Base-by-base conservation (phyloP, 2,797 vertebrate genomes). In the Mycteria americana region DNA sequence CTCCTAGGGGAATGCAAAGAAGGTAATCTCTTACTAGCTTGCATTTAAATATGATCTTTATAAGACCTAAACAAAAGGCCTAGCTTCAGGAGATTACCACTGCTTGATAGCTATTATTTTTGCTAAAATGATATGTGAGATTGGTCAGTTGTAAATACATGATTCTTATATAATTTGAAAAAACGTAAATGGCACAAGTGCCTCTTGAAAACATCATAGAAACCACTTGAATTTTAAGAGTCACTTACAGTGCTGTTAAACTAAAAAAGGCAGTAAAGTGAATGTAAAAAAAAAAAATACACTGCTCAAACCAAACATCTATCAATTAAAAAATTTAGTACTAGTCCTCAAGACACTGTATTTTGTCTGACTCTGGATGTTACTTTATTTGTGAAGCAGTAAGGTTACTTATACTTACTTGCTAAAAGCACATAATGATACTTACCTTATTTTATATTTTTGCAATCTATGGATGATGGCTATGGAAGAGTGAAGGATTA, bases 171-270 rank as follows among this genome's bases (percentile, higher is more conserved):
- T 33, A 67, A 82, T 82, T 91, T 56, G 23, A 18, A 76, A 77
- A 88, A 85, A 28, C 0, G 3, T 41, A 94, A 94, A 85, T 23
- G 41, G 24, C 15, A 95, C 30, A 92, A 88, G 31, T 56, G 84
- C 13, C 67, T 88, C 70, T 90, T 78, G 79, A 94, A 92, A 92
- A 53, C 50, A 63, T 69, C 67, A 63, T 5, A 72, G 80, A 94
- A 92, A 53, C 18, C 56, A 82, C 53, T 87, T 85, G 33, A 92
- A 92, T 77, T 91, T 91, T 74, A 93, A 92, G 35, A 92, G 60
- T 82, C 89, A 90, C 35, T 93, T 84, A 54, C 5, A 37, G 39
- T 31, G 45, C 25, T 74, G 17, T 70, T 92, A 74, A 84, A 45
- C 67, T 75, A 33, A 81, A 78, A 79, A 93, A 68, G 19, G 31